Evolutionary conservation across 2,797 vertebrate genomes (phyloP), one percentile per base, ranked within the genome.

Genomic region (Platyrinchus mystaceus): DNA sequence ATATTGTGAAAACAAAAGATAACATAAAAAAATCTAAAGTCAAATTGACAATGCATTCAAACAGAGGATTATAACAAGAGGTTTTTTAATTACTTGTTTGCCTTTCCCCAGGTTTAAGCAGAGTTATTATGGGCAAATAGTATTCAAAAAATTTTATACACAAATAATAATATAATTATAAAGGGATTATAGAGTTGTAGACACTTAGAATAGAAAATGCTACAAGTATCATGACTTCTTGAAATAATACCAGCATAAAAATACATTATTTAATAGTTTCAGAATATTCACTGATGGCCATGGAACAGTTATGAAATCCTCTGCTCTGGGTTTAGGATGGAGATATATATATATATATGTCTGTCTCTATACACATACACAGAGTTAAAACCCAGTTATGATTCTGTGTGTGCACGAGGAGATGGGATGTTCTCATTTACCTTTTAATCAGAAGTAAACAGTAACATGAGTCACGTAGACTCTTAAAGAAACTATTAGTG

Each of bases 381-480:
- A 32, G 7, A 62, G 15, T 89, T 77, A 32, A 17, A 52, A 79
- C 9, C 50, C 3, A 69, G 26, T 43, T 69, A 12, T 12, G 59
- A 67, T 19, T 47, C 3, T 56, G 43, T 56, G 30, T 53, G 16
- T 43, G 36, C 53, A 70, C 27, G 28, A 63, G 18, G 18, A 85
- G 82, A 63, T 12, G 2, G 14, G 14, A 34, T 53, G 9, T 46
- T 55, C 32, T 74, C 17, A 7, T 71, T 84, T 41, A 70, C 9
- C 4, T 67, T 80, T 80, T 41, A 47, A 47, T 52, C 28, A 52
- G 50, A 78, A 75, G 11, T 58, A 70, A 94, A 52, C 32, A 78
- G 14, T 47, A 56, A 58, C 23, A 58, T 0, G 0, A 92, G 44
- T 13, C 2, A 0, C 22, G n/a, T 37, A 70, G 39, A 23, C 12